Base-by-base conservation (phyloP, 1,140 invertebrate species). In the Bombus fervidus region DNA sequence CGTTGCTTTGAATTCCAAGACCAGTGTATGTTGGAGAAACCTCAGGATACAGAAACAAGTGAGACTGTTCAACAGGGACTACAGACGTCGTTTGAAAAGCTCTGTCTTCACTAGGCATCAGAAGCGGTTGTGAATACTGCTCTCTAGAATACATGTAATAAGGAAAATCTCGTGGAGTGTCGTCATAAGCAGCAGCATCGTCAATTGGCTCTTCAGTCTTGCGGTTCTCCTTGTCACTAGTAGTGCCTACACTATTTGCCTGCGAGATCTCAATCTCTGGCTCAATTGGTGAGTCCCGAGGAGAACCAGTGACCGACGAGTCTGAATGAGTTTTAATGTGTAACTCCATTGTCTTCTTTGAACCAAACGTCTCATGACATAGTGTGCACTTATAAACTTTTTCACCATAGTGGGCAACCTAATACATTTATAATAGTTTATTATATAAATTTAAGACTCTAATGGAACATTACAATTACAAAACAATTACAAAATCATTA, bases 351-450 rank as follows among this genome's bases (percentile, higher is more conserved):
- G 97, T 97, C 92, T 98, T 98, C 93, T 98, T 98, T 6, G 97
- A 98, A 81, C 97, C 98, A 92, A 98, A 98, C 0, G 98, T 98
- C 86, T 98, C 97, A 87, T 98, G 97, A 92, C 98, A 99, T 15
- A 98, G 97, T 0, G 98, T 98, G 93, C 98, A 98, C 91, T 98
- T 98, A 95, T 98, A 98, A 57, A 98, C 98, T 91, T 98, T 98
- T 92, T 98, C 97, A 1, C 98, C 98, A 89, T 98, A 98, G 94
- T 99, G 98, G 80, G 98, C 97, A n/a, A 98, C 98, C 79, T 85
- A 34, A 10, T 80, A 85, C 18, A 57, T 31, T 25, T 2, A 31
- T 6, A 5, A 31, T n/a, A 3, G 12, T 37, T 53, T n/a, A 25
- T 71, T 25, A 57, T 18, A 22, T 37, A 1, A 41, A 3, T n/a